Conservation (phyloP, 2,113 vertebrate species). For the Scytalopus superciliaris region DNA sequence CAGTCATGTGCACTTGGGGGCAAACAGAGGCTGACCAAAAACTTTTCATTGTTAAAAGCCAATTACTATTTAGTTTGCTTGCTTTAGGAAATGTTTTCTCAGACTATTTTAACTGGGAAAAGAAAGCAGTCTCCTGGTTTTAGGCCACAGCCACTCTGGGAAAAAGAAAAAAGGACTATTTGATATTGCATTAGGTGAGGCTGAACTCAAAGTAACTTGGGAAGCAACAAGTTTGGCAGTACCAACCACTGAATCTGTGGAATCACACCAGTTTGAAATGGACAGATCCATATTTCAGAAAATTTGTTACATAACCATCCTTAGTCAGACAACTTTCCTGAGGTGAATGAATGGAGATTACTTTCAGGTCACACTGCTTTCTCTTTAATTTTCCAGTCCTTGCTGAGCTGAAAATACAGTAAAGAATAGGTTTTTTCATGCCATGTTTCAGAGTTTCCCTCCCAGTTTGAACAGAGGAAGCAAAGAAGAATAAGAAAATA, state of each 20-base stretch:
- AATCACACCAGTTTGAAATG: neutral
- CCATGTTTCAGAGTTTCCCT: neutral
- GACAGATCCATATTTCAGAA: neutral
- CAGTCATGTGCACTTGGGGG: neutral
- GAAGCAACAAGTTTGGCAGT: neutral
- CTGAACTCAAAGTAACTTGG: neutral
- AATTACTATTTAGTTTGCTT: neutral
- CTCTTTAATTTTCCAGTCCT: constrained; percentile 4
- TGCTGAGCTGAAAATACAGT: neutral
- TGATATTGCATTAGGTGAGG: neutral
- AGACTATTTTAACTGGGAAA: neutral
- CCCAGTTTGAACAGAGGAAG: constrained; percentile 15
- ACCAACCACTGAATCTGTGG: neutral
- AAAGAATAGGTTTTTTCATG: neutral
- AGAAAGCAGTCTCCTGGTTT: neutral
- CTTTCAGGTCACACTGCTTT: constrained; percentile 4
- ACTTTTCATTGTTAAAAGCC: neutral
- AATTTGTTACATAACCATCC: neutral
- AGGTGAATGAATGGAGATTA: neutral
- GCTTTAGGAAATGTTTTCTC: neutral
- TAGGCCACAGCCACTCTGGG: neutral
- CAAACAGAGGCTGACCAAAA: neutral
- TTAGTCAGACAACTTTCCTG: neutral
- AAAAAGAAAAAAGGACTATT: neutral
- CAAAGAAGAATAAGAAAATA: constrained; percentile 52